Evolutionary conservation across 2,797 vertebrate genomes (phyloP), one percentile per base, ranked within the genome.

Genomic region (Sebastes nivosus): DNA sequence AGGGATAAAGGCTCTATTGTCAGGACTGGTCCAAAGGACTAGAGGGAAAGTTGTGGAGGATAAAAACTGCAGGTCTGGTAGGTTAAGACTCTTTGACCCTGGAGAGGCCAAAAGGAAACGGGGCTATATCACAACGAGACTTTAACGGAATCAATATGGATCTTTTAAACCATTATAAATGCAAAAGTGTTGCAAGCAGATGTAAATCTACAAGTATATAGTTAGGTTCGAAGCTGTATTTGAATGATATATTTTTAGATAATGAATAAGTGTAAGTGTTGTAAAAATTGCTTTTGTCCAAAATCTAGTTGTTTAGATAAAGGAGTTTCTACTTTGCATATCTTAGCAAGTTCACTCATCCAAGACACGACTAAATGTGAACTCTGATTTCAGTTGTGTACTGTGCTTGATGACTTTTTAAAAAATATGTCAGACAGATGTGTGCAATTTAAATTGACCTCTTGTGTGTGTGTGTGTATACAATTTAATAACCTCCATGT

Each of bases 1-100:
- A 13, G 24, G 81, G n/a, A 93, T 89, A 91, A 88, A 86, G 81
- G 66, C 68, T 77, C 64, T 72, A 66, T 90, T 93, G 90, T 93
- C 42, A 72, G 64, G 10, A 6, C n/a, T 16, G 25, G 29, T 79
- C 61, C 30, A 64, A 18, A 46, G 42, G 42, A 18, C 42, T 1
- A 25, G 42, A 69, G 80, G 46, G 79, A 87, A 67, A 69, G 30
- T 25, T 81, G 65, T 11, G 61, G 57, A 66, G 63, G n/a, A 52
- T 34, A 57, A 57, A 75, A 77, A 57, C 27, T 74, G n/a, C 13
- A 67, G 52, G 74, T 67, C 50, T 86, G 64, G 61, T 34, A 66
- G 76, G 69, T 71, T 82, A 16, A 77, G 30, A 34, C 71, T 72
- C 60, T 72, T 50, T 84, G 79, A 82, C 83, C 67, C 64, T 57